These are phyloP conservation scores for Brachynemurus nebulosus DNA, from an alignment of 2,888 invertebrate species.

Conservation along the genomic window DNA sequence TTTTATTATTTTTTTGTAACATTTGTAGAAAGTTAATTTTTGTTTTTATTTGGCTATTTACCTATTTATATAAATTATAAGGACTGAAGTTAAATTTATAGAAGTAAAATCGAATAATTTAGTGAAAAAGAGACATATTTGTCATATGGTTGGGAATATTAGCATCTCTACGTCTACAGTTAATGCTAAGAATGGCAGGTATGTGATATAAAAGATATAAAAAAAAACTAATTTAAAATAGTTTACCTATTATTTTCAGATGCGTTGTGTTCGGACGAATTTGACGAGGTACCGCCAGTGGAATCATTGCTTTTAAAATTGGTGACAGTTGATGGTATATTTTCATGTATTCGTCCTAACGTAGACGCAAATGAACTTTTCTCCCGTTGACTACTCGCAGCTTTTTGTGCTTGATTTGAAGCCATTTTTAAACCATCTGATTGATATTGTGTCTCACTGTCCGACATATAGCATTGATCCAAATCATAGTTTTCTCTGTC, in stretches of 20 bases:
- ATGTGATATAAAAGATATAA: no score
- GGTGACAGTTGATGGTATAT: slow-evolving; percentile 32
- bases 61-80: no score
- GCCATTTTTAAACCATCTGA: slow-evolving; percentile 10
- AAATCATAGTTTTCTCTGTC: neutral
- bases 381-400: slow-evolving; percentile 29
- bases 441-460: slow-evolving; percentile 5
- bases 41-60: no score
- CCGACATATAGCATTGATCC: slow-evolving; percentile 5
- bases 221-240: no score
- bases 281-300: slow-evolving; percentile 26
- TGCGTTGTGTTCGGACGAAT: slow-evolving; percentile 24
- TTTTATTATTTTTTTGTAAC: no score
- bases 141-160: no score
- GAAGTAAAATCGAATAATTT: no score
- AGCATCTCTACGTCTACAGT: no score
- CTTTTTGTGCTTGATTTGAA: slow-evolving; percentile 10
- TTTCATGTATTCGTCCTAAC: slow-evolving; percentile 49
- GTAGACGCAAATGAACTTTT: slow-evolving; percentile 42
- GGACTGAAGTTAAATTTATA: no score
- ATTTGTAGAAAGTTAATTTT: no score
- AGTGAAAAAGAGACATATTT: no score
- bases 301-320: slow-evolving; percentile 21
- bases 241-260: slow-evolving; percentile 37
- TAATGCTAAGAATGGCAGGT: no score